Evolutionary conservation across 1,140 invertebrate species (phyloP), one percentile per base, ranked within the genome.

Genomic region (Contarinia nasturtii): DNA sequence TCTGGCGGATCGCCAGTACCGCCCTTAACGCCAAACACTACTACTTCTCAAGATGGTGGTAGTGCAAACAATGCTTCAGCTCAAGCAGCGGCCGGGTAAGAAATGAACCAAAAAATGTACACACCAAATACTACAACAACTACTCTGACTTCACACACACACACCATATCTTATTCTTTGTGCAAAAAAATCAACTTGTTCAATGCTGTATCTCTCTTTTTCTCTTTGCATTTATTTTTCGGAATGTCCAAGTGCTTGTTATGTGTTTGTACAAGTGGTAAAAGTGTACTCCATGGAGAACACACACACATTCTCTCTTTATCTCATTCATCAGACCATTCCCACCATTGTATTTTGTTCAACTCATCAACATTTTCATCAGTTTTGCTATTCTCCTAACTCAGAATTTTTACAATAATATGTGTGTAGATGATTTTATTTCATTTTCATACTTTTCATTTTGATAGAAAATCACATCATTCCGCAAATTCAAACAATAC

Each of bases 1-100:
- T 77, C 74, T 67, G 71, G 75, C 58, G 73, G 73, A 49, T 63
- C 61, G 18, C 61, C 61, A 51, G 60, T 64, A 54, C 61, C 60
- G 60, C 59, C 67, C 58, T 47, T 66, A 63, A 59, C 66, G 59
- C 57, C 64, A 54, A 55, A 58, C 68, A n/a, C n/a, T n/a, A n/a
- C n/a, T n/a, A n/a, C n/a, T n/a, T 47, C 27, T 27, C 27, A 27
- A 27, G 27, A 27, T 27, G 27, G n/a, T n/a, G n/a, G 27, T 27
- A 27, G 27, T 27, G 27, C 27, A 27, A 27, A 27, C 10, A 27
- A 10, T 27, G 3, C 27, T 27, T 27, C 27, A 27, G 27, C 27
- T 27, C 27, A 27, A 27, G 27, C 27, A 27, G 27, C 60, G 52
- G 55, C 57, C 55, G 61, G 61, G 61, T 63, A 63, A 63, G 61